Evolutionary conservation across 1,140 invertebrate species (phyloP).

Genomic region (Pogonomyrmex californicus): DNA sequence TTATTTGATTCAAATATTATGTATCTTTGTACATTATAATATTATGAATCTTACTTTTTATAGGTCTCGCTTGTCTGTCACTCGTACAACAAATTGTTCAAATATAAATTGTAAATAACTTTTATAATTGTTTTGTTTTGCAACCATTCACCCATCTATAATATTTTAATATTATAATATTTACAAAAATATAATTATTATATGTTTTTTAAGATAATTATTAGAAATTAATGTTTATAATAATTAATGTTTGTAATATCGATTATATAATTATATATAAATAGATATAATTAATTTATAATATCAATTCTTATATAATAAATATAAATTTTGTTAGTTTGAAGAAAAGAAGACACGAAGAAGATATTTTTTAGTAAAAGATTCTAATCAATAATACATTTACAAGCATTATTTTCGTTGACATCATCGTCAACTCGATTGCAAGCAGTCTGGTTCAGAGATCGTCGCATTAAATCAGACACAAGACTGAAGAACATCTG

Average conservation of each 20-base stretch:
- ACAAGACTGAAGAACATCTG: constrained; percentile 48
- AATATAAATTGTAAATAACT: constrained; percentile 42
- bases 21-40: constrained; percentile 9
- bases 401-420: constrained; percentile 13
- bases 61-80: constrained; percentile 39
- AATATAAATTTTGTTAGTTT: not conserved
- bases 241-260: no score
- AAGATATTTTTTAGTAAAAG: not conserved
- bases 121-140: constrained; percentile 3
- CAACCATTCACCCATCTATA: not conserved
- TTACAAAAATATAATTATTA: constrained; percentile 33
- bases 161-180: not conserved
- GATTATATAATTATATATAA: no score
- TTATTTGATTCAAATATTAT: constrained; percentile 62
- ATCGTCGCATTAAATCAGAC: constrained; percentile 52
- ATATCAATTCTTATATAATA: not conserved
- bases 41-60: not conserved
- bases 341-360: not conserved
- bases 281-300: no score
- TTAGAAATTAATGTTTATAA: not conserved
- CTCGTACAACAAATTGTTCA: constrained; percentile 59
- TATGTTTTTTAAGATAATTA: not conserved
- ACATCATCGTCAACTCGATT: constrained; percentile 27
- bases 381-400: constrained; percentile 21
- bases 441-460: constrained; percentile 26